These are phyloP conservation scores for Sinella curviseta DNA, from an alignment of 1,140 invertebrate species.

Conservation along the genomic window DNA sequence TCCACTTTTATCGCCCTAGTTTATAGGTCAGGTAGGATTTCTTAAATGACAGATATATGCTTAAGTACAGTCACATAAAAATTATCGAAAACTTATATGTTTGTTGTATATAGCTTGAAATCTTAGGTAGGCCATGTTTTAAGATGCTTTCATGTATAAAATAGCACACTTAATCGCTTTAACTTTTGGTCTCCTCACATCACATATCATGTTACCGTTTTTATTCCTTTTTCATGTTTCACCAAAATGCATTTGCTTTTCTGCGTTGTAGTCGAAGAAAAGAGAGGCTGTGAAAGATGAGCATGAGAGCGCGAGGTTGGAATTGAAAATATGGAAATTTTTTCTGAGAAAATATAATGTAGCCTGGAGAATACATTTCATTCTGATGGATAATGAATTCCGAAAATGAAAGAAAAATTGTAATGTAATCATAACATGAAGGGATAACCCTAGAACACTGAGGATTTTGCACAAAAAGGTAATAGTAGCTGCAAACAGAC, in stretches of 20 bases:
- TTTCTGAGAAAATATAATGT: background rate
- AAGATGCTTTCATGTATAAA: background rate
- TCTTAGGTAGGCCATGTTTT: background rate
- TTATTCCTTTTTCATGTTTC: background rate
- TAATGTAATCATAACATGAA: background rate
- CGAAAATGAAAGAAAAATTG: background rate
- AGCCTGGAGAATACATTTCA: background rate
- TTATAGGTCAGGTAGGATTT: background rate
- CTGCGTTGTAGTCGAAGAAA: background rate
- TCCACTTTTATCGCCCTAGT: background rate
- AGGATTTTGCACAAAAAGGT: too few species aligned
- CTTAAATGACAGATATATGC: background rate
- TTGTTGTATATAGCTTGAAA: background rate
- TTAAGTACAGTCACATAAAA: background rate
- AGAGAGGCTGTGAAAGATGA: background rate
- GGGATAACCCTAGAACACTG: too few species aligned
- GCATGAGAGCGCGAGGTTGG: background rate
- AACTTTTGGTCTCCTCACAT: background rate
- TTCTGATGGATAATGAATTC: background rate
- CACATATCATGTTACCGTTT: background rate
- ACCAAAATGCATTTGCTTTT: background rate
- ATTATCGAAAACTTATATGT: too few species aligned
- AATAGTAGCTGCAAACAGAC: too few species aligned
- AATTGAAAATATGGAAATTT: slow-evolving; percentile 25
- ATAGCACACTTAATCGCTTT: background rate